A percentile compares a stretch with the other conserved stretches of the same genome.
These are phyloP conservation scores for Rhabditoides inermis DNA, from an alignment of 2,888 invertebrate species.

Conservation along the genomic window DNA sequence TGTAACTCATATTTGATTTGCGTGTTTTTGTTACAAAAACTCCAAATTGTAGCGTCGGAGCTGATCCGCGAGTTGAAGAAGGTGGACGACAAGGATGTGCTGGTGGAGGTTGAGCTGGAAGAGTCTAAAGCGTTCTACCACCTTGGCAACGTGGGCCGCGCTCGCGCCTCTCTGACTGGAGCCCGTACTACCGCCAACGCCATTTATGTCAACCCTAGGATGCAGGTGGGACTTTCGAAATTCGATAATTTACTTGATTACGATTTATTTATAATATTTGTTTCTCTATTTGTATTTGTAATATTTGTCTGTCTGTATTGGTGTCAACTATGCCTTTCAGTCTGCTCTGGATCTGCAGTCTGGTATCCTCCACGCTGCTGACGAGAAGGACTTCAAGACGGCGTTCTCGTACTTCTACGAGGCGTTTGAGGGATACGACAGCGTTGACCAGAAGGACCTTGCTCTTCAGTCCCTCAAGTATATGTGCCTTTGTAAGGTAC, in stretches of 20 bases:
- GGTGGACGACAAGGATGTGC: slow-evolving; percentile 90
- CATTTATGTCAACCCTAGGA: slow-evolving; percentile 95
- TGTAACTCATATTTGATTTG: too few relatives aligned
- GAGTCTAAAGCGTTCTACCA: slow-evolving; percentile 99
- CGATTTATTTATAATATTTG: background rate
- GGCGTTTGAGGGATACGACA: slow-evolving; percentile 88
- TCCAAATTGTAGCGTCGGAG: slow-evolving; percentile 54
- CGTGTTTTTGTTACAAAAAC: background rate
- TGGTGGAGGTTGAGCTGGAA: slow-evolving; percentile 92
- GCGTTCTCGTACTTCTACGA: slow-evolving; percentile 99
- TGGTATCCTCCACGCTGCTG: slow-evolving; percentile 94
- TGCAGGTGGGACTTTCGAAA: slow-evolving; percentile 68
- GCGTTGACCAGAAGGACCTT: slow-evolving; percentile 74
- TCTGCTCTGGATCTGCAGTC: slow-evolving; percentile 93
- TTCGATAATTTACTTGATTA: background rate
- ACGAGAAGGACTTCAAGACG: slow-evolving; percentile 97
- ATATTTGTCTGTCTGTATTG: too few relatives aligned
- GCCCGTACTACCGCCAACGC: slow-evolving; percentile 99
- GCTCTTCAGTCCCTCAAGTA: slow-evolving; percentile 93
- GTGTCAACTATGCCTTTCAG: too few relatives aligned
- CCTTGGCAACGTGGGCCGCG: slow-evolving; percentile 79
- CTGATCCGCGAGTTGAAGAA: slow-evolving; percentile 90
- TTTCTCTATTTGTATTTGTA: background rate
- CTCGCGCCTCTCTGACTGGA: slow-evolving; percentile 83
- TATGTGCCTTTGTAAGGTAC: slow-evolving; percentile 92